phyloP scores from a whole-genome alignment of 1,140 invertebrate genomes.

The Elysia chlorotica region DNA sequence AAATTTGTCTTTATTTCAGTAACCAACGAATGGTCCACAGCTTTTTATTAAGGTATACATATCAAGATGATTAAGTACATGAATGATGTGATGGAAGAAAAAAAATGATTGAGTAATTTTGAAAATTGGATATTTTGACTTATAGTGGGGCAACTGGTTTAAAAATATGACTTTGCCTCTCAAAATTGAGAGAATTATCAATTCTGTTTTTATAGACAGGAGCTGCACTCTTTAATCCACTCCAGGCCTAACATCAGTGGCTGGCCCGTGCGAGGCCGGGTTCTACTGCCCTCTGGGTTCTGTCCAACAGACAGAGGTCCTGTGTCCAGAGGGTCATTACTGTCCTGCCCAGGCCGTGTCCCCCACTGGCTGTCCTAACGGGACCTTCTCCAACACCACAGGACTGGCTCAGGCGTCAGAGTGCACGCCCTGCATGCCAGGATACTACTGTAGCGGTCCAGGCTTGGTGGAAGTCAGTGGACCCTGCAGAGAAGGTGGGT shows the following conservation, averaged over 20 bases:
- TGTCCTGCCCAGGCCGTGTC: slow-evolving; percentile 42
- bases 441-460: slow-evolving; percentile 50
- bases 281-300: slow-evolving; percentile 54
- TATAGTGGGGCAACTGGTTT: too few species aligned
- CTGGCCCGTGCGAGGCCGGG: slow-evolving; percentile 41
- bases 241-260: slow-evolving; percentile 42
- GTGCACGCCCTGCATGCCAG: slow-evolving; percentile 47
- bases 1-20: too few species aligned
- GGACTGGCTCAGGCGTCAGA: slow-evolving; percentile 33
- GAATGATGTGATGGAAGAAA: too few species aligned
- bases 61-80: too few species aligned
- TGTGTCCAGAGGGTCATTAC: slow-evolving; percentile 51
- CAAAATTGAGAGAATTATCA: too few species aligned
- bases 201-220: too few species aligned
- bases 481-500: slow-evolving; percentile 51
- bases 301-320: slow-evolving; percentile 30
- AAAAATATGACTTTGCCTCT: too few species aligned
- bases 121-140: too few species aligned
- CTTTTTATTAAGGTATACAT: too few species aligned
- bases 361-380: slow-evolving; percentile 48
- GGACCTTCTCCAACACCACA: slow-evolving; percentile 53
- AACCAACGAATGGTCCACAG: too few species aligned
- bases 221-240: too few species aligned
- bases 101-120: too few species aligned
- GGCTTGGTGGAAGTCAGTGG: slow-evolving; percentile 47